phyloP scores from a whole-genome alignment of 2,888 invertebrate species.

The Drosophila stalkeri region DNA sequence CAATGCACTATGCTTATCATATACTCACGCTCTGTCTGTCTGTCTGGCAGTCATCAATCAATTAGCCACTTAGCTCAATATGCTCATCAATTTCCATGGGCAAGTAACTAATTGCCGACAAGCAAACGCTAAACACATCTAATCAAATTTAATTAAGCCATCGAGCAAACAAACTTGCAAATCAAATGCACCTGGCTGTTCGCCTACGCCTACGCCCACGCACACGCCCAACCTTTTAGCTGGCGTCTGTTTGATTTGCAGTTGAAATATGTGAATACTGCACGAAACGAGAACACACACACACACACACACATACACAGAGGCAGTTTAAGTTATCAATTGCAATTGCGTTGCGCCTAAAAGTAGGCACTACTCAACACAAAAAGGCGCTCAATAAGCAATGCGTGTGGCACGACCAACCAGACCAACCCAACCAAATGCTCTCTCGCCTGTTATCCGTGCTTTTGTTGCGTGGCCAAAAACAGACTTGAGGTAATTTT shows the following conservation, averaged over 20 bases:
- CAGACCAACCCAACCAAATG: neutral
- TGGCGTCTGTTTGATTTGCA: conserved; percentile 69
- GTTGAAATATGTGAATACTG: conserved; percentile 70
- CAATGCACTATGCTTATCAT: conserved; percentile 26
- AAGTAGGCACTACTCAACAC: conserved; percentile 52
- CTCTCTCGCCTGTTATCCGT: neutral
- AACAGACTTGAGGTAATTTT: conserved; percentile 64
- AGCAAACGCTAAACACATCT: conserved; percentile 67
- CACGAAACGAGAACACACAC: conserved; percentile 56
- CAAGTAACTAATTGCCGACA: conserved; percentile 75
- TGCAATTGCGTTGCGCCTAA: conserved; percentile 69
- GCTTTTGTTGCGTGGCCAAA: conserved; percentile 54
- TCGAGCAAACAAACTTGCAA: conserved; percentile 59
- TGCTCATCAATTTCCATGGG: conserved; percentile 67
- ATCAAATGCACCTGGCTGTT: conserved; percentile 40
- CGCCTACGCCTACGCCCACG: conserved; percentile 32
- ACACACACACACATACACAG: neutral
- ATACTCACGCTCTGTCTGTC: neutral
- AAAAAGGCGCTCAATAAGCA: conserved; percentile 61
- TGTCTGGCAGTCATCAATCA: conserved; percentile 64
- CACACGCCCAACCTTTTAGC: conserved; percentile 36
- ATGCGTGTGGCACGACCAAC: conserved; percentile 44
- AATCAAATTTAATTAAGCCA: conserved; percentile 80
- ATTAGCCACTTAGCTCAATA: conserved; percentile 74
- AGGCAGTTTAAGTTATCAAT: conserved; percentile 68